Base-by-base conservation (phyloP, 2,888 invertebrate genomes). In the Julus scanicus region DNA sequence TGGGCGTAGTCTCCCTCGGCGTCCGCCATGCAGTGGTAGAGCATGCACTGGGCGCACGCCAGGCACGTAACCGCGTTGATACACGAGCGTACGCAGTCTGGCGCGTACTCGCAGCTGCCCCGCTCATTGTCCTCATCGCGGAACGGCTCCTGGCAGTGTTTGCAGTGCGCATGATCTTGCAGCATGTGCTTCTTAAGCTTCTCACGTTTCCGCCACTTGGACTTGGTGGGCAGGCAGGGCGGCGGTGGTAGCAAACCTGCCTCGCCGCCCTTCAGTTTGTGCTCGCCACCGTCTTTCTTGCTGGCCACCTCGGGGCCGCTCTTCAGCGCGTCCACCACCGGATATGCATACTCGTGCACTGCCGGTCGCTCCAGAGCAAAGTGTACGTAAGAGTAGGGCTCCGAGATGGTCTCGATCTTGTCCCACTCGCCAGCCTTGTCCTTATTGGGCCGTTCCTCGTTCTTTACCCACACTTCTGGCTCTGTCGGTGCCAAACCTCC, bases 1-100 rank as follows among this genome's bases (percentile, higher is more conserved):
- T 95, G 94, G 88, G 95, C 94, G 92, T 95, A 96, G 91, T 98
- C 97, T 1, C 97, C 97, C 91, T 98, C 98, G 1, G 96, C 94
- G 92, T 97, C 97, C 90, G 96, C 94, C 95, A 97, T 96, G 92
- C 98, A 98, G 93, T 98, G 98, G 93, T 98, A 98, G 91, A 97
- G 94, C 95, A 98, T 95, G 91, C 97, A 96, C 92, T 95, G 95
- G 29, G 98, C 97, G 92, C 97, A 97, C 90, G 95, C 94, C 91
- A 98, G 95, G 92, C 98, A 98, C 86, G 96, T 95, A 85, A 97
- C 94, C 88, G 94, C 94, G 92, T 97, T 96, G 91, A 98, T 96
- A 91, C 96, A 96, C 44, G 95, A 94, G 90, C 94, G 94, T 91
- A 96, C 95, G 91, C 95, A 94, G 93, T 98, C 98, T 0, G 98